Percentiles rank a stretch among this genome's conserved stretches.
Evolutionary conservation across 2,888 invertebrate genomes (phyloP).

Genomic region (Diarsia brunnea): DNA sequence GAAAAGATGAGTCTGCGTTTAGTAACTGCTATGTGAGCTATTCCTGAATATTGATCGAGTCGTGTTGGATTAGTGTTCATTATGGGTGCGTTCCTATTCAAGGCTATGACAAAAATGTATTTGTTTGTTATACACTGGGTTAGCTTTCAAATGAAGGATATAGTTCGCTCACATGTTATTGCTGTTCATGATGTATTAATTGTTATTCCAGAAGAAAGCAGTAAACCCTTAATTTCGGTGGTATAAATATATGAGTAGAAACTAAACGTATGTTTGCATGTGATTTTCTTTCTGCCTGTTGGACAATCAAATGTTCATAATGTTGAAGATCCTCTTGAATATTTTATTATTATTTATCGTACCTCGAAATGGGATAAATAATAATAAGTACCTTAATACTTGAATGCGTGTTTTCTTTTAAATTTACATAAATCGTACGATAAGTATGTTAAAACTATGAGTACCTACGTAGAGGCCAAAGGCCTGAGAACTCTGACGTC

Average conservation of each 20-base stretch:
- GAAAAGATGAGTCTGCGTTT: constrained; percentile 60
- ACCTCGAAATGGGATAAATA: too few species aligned
- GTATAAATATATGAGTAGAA: constrained; percentile 6
- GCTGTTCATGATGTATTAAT: constrained; percentile 26
- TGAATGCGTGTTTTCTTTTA: too few species aligned
- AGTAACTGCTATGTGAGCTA: constrained; percentile 42
- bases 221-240: constrained; percentile 13
- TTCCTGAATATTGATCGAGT: constrained; percentile 45
- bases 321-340: background rate
- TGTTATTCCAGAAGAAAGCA: constrained; percentile 13
- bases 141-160: constrained; percentile 38
- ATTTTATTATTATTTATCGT: constrained; percentile 30
- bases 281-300: constrained; percentile 41
- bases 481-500: too few species aligned
- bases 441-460: background rate
- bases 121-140: constrained; percentile 53
- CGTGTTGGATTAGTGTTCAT: constrained; percentile 1
- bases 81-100: constrained; percentile 42
- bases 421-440: constrained; percentile 17
- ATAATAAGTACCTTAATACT: too few species aligned
- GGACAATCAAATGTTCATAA: background rate
- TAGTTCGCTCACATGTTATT: constrained; percentile 30
- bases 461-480: too few species aligned
- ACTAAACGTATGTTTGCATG: constrained; percentile 60
- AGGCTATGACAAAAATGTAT: constrained; percentile 43